These are phyloP conservation scores for Tapirus terrestris DNA, from an alignment of 2,113 vertebrate genomes.

Conservation along the genomic window DNA sequence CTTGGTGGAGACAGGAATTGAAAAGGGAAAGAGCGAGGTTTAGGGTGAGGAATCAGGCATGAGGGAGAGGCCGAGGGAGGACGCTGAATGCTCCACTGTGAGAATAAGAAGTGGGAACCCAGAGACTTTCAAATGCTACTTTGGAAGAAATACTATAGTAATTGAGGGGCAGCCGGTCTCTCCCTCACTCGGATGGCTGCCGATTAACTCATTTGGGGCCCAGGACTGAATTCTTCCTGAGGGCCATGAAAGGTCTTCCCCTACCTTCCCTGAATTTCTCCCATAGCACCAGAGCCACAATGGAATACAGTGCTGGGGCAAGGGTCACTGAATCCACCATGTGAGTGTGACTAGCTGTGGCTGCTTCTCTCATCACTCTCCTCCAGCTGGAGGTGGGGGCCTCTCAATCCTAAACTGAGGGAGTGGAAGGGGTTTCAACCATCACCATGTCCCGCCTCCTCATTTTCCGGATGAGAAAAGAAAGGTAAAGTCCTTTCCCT, in stretches of 20 bases:
- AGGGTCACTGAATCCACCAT: rapidly evolving
- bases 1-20: background rate
- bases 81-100: background rate
- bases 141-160: background rate
- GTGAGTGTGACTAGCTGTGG: background rate
- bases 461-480: background rate
- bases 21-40: background rate
- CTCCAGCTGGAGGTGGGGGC: background rate
- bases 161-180: background rate
- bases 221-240: background rate
- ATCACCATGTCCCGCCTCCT: background rate
- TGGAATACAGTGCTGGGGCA: rapidly evolving
- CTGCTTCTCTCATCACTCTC: background rate
- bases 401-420: background rate
- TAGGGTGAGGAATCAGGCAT: background rate
- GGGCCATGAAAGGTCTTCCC: background rate
- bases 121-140: background rate
- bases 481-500: background rate
- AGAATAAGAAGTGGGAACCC: background rate
- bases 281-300: rapidly evolving
- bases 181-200: background rate
- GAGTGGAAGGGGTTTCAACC: background rate
- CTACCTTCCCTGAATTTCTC: background rate
- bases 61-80: background rate
- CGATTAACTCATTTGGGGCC: background rate